Evolutionary conservation across 1,140 invertebrate genomes (phyloP).

Genomic region (Drosophila paulistorum): DNA sequence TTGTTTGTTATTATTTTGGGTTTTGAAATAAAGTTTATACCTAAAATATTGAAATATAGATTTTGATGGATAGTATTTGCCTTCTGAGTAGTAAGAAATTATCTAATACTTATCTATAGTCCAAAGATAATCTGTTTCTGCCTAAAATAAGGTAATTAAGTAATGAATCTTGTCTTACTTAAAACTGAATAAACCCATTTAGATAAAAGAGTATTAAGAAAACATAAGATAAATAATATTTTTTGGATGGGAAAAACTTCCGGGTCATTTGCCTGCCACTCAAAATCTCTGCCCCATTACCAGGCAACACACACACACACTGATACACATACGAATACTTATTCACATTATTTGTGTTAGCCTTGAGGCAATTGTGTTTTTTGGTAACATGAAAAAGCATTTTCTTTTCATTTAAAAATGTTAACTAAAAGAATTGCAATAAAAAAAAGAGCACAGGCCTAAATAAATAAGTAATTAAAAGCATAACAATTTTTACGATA

Average conservation of each 20-base stretch:
- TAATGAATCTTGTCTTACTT: too few relatives aligned
- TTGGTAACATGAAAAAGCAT: slow-evolving; percentile 3
- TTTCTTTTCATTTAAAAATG: slow-evolving; percentile 5
- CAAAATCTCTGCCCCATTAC: background rate
- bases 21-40: too few relatives aligned
- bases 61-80: too few relatives aligned
- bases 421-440: slow-evolving; percentile 7
- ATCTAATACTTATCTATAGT: too few relatives aligned
- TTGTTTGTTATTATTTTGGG: too few relatives aligned
- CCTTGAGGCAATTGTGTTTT: background rate
- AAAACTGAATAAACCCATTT: background rate
- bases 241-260: slow-evolving; percentile 49
- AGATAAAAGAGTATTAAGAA: background rate
- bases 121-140: too few relatives aligned
- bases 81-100: too few relatives aligned
- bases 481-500: background rate
- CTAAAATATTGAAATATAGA: too few relatives aligned
- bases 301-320: slow-evolving; percentile 1
- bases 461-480: slow-evolving; percentile 13
- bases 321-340: slow-evolving; percentile 14
- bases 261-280: slow-evolving; percentile 61
- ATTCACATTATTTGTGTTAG: slow-evolving; percentile 26
- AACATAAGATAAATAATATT: slow-evolving; percentile 60
- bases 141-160: too few relatives aligned
- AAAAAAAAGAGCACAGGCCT: background rate